Evolutionary conservation across 35 echinoderm and acorn worm genomes (phyloP), one percentile per base, ranked within the genome.

Genomic region (Patiria miniata): DNA sequence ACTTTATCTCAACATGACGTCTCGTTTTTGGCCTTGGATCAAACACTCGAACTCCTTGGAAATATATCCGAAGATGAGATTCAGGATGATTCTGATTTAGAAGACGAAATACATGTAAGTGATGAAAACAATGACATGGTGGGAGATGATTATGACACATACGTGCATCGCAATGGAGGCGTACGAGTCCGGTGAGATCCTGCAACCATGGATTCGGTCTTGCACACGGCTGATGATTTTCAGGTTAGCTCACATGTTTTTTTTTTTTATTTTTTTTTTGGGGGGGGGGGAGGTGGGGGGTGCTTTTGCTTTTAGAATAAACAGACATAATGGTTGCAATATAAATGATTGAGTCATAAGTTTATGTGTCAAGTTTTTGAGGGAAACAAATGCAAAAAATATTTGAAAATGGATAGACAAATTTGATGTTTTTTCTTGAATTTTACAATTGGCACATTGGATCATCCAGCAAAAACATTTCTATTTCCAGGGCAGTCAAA

Each of bases 401-500:
- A 21, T 2, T 68, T 32, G 60, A 68, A 68, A n/a, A 68, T 68
- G 60, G 54, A 57, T 57, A 57, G 54, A 57, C 8, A 23, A 68
- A 68, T 68, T 47, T 47, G 4, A 47, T 47, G 4, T 47, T 47
- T 47, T 47, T 47, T 47, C 4, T 47, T 47, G 42, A 47, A 47
- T 47, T 4, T 47, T 47, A 47, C 12, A 12, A 47, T 4, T 47
- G 12, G 42, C 42, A 47, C 12, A 47, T 47, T 16, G 16, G 22
- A 68, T 68, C n/a, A 68, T 68, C n/a, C 5, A 19, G 16, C 60
- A 23, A 68, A 68, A 68, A 68, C 60, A 22, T 68, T 68, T 68
- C 7, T 68, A 68, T 68, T 68, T 68, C n/a, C n/a, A 68, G 60
- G n/a, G 60, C 60, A 68, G 60, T 68, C 60, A 68, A 68, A 68